These are phyloP conservation scores for Morus bassanus DNA, from an alignment of 2,797 vertebrate species.

Conservation along the genomic window DNA sequence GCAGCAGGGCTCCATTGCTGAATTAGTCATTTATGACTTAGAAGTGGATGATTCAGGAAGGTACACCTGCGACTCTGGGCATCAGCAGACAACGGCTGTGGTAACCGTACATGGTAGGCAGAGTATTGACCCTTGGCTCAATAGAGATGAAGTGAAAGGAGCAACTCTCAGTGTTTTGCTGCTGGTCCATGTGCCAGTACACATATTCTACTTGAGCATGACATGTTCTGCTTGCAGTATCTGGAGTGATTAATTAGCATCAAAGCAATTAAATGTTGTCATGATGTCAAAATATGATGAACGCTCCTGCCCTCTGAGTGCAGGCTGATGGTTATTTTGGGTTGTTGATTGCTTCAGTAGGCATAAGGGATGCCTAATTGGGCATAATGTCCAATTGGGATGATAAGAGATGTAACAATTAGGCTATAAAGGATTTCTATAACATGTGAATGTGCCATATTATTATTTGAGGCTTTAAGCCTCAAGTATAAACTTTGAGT, in stretches of 20 bases:
- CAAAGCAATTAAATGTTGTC: neutral
- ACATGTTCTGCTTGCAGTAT: neutral
- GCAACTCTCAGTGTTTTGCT: neutral
- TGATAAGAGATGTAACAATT: neutral
- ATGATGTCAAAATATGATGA: neutral
- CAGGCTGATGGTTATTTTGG: neutral
- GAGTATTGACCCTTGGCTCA: neutral
- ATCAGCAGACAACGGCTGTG: slow-evolving; percentile 73
- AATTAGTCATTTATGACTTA: slow-evolving; percentile 79
- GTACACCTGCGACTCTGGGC: slow-evolving; percentile 84
- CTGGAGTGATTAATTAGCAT: neutral
- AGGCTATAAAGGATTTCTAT: neutral
- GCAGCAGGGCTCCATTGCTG: slow-evolving; percentile 71
- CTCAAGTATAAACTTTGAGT: neutral
- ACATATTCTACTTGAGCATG: neutral
- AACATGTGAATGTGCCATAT: neutral
- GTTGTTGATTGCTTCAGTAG: neutral
- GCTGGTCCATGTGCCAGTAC: rapidly evolving
- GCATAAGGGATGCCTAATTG: neutral
- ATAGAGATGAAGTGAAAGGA: neutral
- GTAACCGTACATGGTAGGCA: slow-evolving; percentile 83
- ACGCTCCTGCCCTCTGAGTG: neutral
- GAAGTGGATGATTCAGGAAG: slow-evolving; percentile 82
- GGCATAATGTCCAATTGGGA: neutral
- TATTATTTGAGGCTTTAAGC: neutral